Conservation (phyloP, 2,113 vertebrate genomes). For the Aspiorhynchus laticeps region DNA sequence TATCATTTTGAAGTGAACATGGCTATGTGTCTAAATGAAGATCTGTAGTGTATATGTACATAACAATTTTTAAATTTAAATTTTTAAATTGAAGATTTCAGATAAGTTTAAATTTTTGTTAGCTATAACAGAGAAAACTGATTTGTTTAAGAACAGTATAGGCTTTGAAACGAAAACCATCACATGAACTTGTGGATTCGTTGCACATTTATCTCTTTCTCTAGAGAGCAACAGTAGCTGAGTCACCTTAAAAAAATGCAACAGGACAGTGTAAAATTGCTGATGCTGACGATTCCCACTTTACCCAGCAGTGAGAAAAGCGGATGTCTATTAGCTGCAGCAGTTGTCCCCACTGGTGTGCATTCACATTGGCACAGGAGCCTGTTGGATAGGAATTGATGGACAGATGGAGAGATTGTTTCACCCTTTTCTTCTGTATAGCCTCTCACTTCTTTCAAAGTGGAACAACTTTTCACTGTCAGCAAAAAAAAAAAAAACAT, state of each 20-base stretch:
- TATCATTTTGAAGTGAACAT: neutral
- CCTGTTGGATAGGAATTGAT: constrained; percentile 38
- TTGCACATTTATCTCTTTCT: constrained; percentile 52
- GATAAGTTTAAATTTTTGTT: no score
- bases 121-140: neutral
- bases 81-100: no score
- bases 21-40: neutral
- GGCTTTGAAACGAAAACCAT: neutral
- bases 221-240: constrained; percentile 63
- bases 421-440: constrained; percentile 25
- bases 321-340: constrained; percentile 62
- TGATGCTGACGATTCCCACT: constrained; percentile 58
- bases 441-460: constrained; percentile 18
- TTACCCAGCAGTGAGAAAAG: constrained; percentile 51
- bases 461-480: constrained; percentile 23
- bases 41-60: no score
- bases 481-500: constrained; percentile 16
- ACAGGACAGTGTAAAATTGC: constrained; percentile 60
- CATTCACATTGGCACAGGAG: constrained; percentile 51
- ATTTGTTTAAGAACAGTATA: neutral
- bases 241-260: constrained; percentile 61
- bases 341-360: constrained; percentile 52
- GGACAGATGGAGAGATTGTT: constrained; percentile 39
- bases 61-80: no score
- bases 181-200: neutral